Base-by-base conservation (phyloP, 2,113 vertebrate genomes). In the Apeltes quadracus region DNA sequence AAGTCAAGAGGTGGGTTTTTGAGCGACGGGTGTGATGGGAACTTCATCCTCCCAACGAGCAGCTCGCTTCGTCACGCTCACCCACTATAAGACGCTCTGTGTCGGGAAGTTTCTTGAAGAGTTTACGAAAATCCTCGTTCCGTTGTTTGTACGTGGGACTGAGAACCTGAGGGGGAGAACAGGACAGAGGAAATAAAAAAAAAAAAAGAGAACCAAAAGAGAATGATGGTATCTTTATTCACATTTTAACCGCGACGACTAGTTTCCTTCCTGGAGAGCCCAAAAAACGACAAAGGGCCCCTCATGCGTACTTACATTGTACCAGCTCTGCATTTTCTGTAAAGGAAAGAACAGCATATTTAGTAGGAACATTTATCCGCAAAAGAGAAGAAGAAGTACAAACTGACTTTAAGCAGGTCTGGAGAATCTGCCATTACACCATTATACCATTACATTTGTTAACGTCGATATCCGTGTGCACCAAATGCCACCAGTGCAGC, bases 311-410 rank as follows among this genome's bases (percentile, higher is more conserved):
- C 96, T 97, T 87, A 97, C 96, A 72, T 95, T 97, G 91, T 97
- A 97, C 95, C 96, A 97, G 93, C 96, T 97, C 90, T 97, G 96
- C 94, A 96, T 95, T 92, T 97, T 97, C 96, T 97, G 95, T 38
- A 93, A 94, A 50, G 87, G 91, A 84, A 89, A 69, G 16, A 81
- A 68, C 18, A 82, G 18, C 13, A 51, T 16, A 53, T 48, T 84
- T 18, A 79, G 32, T 39, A 1, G 18, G 29, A 29, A 72, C 1
- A 25, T 25, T 5, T 23, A 8, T 50, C 7, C 29, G 29, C 29
- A 64, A n/a, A 25, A 50, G 64, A 38, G 43, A 44, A 0, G 12
- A 39, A 7, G 27, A 10, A 34, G 9, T 50, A 44, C 2, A 46
- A 16, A 27, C 23, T 29, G 27, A 22, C 12, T 64, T 34, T 20